Percentiles rank a stretch among this genome's conserved stretches.
Conservation (phyloP, 2,113 vertebrate species). For the Nematolebias whitei region DNA sequence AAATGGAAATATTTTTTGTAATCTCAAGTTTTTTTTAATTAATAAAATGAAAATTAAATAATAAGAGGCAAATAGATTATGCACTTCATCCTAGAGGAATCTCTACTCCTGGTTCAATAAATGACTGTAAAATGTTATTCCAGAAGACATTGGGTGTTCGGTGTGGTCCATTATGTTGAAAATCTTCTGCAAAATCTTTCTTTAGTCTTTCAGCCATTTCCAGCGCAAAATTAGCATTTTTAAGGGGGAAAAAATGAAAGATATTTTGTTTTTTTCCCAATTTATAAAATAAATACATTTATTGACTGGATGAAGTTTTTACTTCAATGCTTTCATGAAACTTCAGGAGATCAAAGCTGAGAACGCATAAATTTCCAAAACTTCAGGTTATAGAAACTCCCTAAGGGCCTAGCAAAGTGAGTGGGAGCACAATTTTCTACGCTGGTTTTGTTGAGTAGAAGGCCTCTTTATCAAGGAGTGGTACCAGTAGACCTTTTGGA, state of each 20-base stretch:
- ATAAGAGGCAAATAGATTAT: too few species aligned
- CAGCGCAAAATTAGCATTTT: too few species aligned
- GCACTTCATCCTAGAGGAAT: too few species aligned
- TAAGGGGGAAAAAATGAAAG: not conserved
- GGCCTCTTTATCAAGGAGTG: constrained; percentile 71
- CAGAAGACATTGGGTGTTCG: too few species aligned
- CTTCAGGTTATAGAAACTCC: constrained; percentile 60
- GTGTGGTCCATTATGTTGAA: too few species aligned
- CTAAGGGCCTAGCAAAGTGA: constrained; percentile 54
- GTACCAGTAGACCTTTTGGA: constrained; percentile 69
- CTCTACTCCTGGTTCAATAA: too few species aligned
- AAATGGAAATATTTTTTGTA: too few species aligned
- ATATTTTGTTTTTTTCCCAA: not conserved
- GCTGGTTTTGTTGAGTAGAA: constrained; percentile 67
- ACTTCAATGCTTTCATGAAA: constrained; percentile 27
- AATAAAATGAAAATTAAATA: too few species aligned
- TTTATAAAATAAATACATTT: not conserved
- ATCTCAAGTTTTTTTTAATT: too few species aligned
- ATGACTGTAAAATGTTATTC: too few species aligned
- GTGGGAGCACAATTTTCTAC: constrained; percentile 68
- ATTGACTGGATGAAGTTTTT: not conserved
- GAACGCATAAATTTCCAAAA: constrained; percentile 14
- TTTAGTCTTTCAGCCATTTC: too few species aligned
- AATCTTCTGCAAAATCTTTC: too few species aligned
- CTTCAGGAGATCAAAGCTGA: not conserved